Evolutionary conservation across 1,140 invertebrate species (phyloP).

Genomic region (Fopius arisanus): DNA sequence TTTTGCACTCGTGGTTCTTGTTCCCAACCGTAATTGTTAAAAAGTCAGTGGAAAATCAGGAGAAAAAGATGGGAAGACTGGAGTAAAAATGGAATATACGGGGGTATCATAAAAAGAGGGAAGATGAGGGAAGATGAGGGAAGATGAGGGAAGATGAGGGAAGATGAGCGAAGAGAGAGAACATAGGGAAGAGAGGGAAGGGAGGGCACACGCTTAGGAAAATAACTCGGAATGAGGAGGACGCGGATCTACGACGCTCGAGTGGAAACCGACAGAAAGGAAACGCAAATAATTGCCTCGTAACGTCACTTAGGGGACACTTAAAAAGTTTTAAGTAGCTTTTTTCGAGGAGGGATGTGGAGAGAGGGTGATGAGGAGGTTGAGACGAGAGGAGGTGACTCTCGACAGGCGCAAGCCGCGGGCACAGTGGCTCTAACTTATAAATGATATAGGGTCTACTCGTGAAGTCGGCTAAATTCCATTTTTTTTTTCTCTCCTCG

Average conservation of each 20-base stretch:
- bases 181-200: not conserved
- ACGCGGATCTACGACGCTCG: slow-evolving; percentile 6
- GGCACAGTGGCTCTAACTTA: slow-evolving; percentile 34
- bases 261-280: slow-evolving; percentile 38
- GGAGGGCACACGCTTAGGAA: slow-evolving; percentile 20
- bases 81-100: slow-evolving; percentile 1
- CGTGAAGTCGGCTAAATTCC: slow-evolving; percentile 25
- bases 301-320: slow-evolving; percentile 48
- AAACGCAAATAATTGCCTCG: slow-evolving; percentile 49
- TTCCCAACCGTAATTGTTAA: not conserved
- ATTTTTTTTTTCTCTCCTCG: slow-evolving; percentile 1
- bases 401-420: not conserved
- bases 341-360: slow-evolving; percentile 24
- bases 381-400: not conserved
- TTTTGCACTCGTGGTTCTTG: not conserved
- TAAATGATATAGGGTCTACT: slow-evolving; percentile 40
- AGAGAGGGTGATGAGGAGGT: not conserved
- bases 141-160: not conserved
- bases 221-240: slow-evolving; percentile 29
- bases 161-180: slow-evolving; percentile 11
- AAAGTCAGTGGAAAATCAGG: not conserved
- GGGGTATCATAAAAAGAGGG: too few relatives aligned
- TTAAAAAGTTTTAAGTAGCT: slow-evolving; percentile 55
- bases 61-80: not conserved
- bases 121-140: not conserved